A percentile compares a stretch with the other conserved stretches of the same genome.
Conservation (phyloP, 2,113 vertebrate genomes). For the Rhinoptilus africanus region DNA sequence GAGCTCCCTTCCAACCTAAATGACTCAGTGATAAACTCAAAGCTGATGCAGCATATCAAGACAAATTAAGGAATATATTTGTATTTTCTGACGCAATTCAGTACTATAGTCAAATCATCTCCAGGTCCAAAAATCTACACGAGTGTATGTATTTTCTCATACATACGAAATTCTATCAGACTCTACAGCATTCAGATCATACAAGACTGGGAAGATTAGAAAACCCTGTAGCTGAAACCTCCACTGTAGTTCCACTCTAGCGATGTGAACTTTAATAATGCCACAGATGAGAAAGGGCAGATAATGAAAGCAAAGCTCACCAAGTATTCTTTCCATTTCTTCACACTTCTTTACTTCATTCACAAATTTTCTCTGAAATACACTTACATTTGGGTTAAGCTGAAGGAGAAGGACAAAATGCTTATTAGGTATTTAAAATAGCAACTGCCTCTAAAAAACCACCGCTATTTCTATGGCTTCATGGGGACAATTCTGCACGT, state of each 20-base stretch:
- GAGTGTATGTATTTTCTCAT: not conserved
- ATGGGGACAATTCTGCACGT: not conserved
- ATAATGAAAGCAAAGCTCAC: conserved; percentile 70
- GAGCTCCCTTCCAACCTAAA: not conserved
- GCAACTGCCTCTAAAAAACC: not conserved
- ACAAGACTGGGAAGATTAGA: not conserved
- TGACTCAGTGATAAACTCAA: not conserved
- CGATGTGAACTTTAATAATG: not conserved
- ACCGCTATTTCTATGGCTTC: not conserved
- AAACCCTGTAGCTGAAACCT: not conserved
- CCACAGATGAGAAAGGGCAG: not conserved
- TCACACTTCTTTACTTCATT: conserved; percentile 97
- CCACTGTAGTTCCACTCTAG: not conserved
- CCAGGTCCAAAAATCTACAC: not conserved
- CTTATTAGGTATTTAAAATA: not conserved
- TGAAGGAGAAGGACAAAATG: conserved; percentile 66
- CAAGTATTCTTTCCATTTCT: conserved; percentile 94
- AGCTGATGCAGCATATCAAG: not conserved
- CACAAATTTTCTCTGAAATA: conserved; percentile 95
- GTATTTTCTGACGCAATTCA: not conserved
- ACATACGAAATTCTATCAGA: fast-evolving
- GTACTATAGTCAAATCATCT: not conserved
- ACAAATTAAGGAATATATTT: not conserved
- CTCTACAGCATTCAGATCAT: not conserved
- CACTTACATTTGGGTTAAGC: conserved; percentile 92